Conservation (phyloP, 64 coral and sea anemone genomes). For the Actinia tenebrosa region DNA sequence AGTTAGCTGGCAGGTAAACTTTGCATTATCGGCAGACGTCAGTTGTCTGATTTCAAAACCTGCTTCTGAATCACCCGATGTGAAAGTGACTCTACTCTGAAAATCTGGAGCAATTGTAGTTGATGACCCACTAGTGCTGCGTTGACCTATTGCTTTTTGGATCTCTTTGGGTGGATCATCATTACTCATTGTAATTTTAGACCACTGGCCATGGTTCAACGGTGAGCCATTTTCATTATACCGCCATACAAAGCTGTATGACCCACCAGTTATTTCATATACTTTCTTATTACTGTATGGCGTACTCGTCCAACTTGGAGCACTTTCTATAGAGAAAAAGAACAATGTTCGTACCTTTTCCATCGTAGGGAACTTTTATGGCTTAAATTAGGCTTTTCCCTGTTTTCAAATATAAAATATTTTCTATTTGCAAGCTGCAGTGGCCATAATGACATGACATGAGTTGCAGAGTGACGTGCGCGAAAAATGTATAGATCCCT, state of each 20-base stretch:
- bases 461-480: too few species aligned
- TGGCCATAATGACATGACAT: too few species aligned
- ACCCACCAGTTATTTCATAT: neutral
- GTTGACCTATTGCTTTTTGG: neutral
- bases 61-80: neutral
- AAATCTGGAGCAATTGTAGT: neutral
- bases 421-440: too few species aligned
- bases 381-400: too few species aligned
- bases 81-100: neutral
- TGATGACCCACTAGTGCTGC: neutral
- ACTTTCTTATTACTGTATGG: slow-evolving; percentile 11
- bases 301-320: neutral
- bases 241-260: neutral
- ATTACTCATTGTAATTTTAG: neutral
- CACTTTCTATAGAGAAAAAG: slow-evolving; percentile 10
- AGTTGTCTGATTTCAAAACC: neutral
- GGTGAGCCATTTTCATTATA: neutral
- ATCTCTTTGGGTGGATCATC: neutral
- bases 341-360: too few species aligned
- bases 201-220: neutral
- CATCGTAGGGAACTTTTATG: too few species aligned
- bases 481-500: too few species aligned
- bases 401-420: too few species aligned
- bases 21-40: neutral
- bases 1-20: neutral